Evolutionary conservation across 2,113 vertebrate species (phyloP).

Genomic region (Phylloscopus trochiloides): DNA sequence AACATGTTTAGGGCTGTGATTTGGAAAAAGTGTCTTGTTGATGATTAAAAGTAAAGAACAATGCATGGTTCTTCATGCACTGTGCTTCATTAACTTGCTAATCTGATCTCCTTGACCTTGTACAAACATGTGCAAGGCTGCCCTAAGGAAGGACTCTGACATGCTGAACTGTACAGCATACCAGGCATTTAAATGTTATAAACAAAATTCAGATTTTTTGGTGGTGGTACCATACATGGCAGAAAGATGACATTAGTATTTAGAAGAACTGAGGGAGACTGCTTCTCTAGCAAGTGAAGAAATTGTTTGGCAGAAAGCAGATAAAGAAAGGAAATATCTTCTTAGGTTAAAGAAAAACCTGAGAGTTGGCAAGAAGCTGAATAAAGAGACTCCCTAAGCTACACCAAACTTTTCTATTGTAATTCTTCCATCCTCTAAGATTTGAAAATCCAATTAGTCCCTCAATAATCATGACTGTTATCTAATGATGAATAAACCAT

Average conservation of each 20-base stretch:
- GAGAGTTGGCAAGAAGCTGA: neutral
- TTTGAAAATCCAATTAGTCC: constrained; percentile 33
- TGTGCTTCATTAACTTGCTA: neutral
- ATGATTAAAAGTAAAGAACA: neutral
- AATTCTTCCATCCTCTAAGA: constrained; percentile 6
- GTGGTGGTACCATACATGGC: neutral
- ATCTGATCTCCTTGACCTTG: neutral
- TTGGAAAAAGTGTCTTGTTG: neutral
- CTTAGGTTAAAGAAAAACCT: neutral
- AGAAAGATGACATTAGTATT: neutral
- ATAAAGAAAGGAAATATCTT: neutral
- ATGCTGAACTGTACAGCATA: neutral
- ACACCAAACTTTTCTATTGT: neutral
- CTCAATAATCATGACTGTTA: constrained; percentile 57
- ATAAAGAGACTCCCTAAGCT: neutral
- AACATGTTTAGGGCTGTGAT: neutral
- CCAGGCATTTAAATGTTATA: neutral
- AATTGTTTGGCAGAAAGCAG: neutral
- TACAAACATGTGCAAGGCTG: neutral
- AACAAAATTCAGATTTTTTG: neutral
- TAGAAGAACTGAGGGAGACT: neutral
- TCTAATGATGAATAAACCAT: constrained; percentile 54
- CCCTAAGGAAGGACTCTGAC: neutral
- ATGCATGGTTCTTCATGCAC: neutral
- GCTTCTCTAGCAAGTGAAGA: neutral